Percentiles rank a stretch among this genome's conserved stretches.
phyloP scores from a whole-genome alignment of 2,888 invertebrate genomes.

The Diaperis boleti region DNA sequence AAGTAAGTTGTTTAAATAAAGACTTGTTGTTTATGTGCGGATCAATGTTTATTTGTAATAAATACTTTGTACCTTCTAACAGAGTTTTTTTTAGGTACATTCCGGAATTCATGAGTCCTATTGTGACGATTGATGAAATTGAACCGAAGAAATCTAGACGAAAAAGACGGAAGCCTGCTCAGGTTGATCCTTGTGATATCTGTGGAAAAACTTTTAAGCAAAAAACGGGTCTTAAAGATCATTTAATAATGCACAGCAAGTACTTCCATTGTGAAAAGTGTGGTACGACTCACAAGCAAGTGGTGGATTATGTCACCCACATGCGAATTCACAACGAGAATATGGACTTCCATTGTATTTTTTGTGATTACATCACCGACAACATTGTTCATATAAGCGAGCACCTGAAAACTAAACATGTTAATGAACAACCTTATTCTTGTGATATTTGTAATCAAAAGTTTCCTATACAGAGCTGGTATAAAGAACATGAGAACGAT shows the following conservation, averaged over 20 bases:
- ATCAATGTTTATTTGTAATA: conserved; percentile 1
- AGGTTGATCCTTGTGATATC: conserved; percentile 25
- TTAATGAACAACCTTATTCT: conserved; percentile 64
- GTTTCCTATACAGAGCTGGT: conserved; percentile 70
- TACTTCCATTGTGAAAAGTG: conserved; percentile 64
- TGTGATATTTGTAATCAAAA: conserved; percentile 71
- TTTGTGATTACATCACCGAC: conserved; percentile 61
- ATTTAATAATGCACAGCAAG: conserved; percentile 54
- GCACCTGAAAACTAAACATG: conserved; percentile 59
- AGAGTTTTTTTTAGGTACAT: conserved; percentile 56
- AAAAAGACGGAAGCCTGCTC: background rate
- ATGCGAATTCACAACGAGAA: conserved; percentile 60
- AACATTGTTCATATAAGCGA: conserved; percentile 60
- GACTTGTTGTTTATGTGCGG: background rate
- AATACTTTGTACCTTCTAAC: background rate
- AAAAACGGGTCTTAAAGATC: conserved; percentile 50
- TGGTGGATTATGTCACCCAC: conserved; percentile 62
- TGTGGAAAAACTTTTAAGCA: conserved; percentile 43
- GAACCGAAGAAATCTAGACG: background rate
- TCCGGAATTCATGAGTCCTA: conserved; percentile 59
- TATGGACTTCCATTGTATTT: conserved; percentile 58
- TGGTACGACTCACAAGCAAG: conserved; percentile 61
- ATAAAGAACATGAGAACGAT: conserved; percentile 71
- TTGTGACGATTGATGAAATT: conserved; percentile 59
- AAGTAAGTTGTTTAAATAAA: background rate